A percentile compares a stretch with the other conserved stretches of the same genome.
These are phyloP conservation scores for Nasonia giraulti DNA, from an alignment of 1,140 invertebrate genomes.

Conservation along the genomic window DNA sequence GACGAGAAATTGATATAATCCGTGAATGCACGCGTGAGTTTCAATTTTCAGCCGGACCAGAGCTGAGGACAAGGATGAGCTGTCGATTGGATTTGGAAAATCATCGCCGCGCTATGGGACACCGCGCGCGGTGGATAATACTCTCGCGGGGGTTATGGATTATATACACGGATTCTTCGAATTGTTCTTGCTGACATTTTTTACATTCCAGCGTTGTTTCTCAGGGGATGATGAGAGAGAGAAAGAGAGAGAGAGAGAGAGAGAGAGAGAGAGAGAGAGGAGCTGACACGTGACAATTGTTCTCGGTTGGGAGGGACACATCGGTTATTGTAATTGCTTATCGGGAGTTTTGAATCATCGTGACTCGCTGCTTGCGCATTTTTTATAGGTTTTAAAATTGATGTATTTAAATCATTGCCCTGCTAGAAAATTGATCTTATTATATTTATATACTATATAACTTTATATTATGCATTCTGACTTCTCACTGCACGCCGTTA, in stretches of 20 bases:
- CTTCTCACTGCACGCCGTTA: too few species aligned
- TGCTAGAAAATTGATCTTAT: too few species aligned
- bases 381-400: too few species aligned
- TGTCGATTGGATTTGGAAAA: not conserved
- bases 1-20: conserved; percentile 12
- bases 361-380: too few species aligned
- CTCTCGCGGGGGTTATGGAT: not conserved
- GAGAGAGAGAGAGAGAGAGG: not conserved
- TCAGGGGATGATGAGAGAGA: not conserved
- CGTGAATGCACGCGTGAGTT: conserved; percentile 25
- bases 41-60: conserved; percentile 15
- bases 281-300: not conserved
- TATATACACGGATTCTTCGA: conserved; percentile 9
- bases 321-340: not conserved
- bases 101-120: conserved; percentile 16
- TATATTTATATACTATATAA: too few species aligned
- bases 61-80: not conserved
- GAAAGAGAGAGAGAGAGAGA: too few species aligned
- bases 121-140: too few species aligned
- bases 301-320: not conserved
- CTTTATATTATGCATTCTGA: too few species aligned
- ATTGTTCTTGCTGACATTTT: conserved; percentile 25
- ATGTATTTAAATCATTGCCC: too few species aligned
- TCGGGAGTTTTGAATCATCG: not conserved
- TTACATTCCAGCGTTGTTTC: conserved; percentile 7